Evolutionary conservation across 2,113 vertebrate genomes (phyloP), one percentile per base, ranked within the genome.

Genomic region (Mellivora capensis): DNA sequence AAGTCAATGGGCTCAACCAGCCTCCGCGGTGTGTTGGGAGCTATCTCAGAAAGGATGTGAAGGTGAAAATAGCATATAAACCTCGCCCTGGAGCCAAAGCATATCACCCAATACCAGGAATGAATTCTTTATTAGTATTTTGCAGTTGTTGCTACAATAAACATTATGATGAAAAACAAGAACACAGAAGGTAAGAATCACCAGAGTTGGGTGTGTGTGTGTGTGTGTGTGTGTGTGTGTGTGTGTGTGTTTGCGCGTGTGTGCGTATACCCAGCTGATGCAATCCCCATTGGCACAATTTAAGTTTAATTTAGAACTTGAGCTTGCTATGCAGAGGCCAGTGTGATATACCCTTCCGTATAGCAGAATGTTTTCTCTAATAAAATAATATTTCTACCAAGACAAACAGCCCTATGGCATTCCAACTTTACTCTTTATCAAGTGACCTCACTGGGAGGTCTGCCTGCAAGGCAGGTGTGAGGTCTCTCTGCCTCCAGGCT

Each of bases 241-340:
- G 87, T 84, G 47, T 44, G 37, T 69, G 71, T 64, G 64, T 61
- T 39, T 37, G 31, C 27, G 42, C 37, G 44, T 29, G 67, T 62
- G 34, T 79, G 34, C 47, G 27, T 76, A 39, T 95, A 94, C 31
- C 72, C 93, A 95, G 86, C 93, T 98, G 98, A 98, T 97, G 97
- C 97, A 98, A 98, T 98, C 80, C 98, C 98, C 98, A 97, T 11
- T 91, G 97, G 97, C 97, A 93, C 88, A 97, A 95, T 95, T 97
- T 96, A 98, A 94, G 96, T 95, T 96, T 97, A 96, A 97, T 97
- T 98, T 97, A 97, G 91, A 92, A 80, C 44, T 49, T 94, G 77
- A 91, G 86, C 74, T 95, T 79, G 44, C 90, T 47, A 59, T 62
- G n/a, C n/a, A 74, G 67, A 87, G 34, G 25, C 47, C 90, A 79